Conservation (phyloP, 2,797 vertebrate genomes). For the Sarcoramphus papa region DNA sequence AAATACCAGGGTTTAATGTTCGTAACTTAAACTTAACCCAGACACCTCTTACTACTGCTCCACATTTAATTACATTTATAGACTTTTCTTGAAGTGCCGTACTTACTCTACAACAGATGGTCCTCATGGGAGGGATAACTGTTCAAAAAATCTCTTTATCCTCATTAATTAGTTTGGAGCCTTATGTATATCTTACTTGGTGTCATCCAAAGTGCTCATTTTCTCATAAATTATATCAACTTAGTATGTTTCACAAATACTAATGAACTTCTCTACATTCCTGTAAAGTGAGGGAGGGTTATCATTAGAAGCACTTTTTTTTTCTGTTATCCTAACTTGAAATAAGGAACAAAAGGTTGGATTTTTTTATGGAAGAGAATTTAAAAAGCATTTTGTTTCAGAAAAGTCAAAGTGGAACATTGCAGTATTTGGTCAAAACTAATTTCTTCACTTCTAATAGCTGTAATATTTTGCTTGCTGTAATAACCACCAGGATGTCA, state of each 20-base stretch:
- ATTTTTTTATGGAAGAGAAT: background rate
- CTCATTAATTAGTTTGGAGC: background rate
- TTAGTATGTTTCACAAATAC: background rate
- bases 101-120: background rate
- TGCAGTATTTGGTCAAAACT: background rate
- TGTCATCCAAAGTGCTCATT: background rate
- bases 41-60: background rate
- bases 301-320: background rate
- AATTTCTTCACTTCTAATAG: background rate
- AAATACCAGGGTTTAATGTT: background rate
- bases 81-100: background rate
- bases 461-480: background rate
- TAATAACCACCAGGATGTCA: background rate
- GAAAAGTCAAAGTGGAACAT: background rate
- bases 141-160: background rate
- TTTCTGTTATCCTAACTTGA: background rate
- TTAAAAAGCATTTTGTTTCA: background rate
- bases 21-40: background rate
- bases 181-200: background rate
- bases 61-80: background rate
- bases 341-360: background rate
- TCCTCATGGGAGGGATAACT: background rate
- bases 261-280: background rate
- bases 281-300: background rate
- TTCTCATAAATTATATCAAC: background rate